These are phyloP conservation scores for Chironomus riparius DNA, from an alignment of 2,888 invertebrate species.

Conservation along the genomic window DNA sequence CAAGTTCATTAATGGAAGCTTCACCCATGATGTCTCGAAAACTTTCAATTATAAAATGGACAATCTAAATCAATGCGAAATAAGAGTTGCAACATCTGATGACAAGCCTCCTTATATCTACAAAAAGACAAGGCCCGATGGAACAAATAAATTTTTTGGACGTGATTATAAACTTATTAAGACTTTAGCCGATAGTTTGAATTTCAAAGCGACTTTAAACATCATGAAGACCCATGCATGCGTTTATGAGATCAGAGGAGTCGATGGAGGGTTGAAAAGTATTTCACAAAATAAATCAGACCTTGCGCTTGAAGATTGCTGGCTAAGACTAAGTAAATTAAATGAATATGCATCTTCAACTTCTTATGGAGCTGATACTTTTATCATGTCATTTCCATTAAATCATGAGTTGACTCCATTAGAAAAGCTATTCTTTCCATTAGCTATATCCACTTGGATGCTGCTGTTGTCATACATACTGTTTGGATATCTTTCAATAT, in stretches of 20 bases:
- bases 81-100: neutral
- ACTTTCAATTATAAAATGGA: neutral
- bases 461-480: neutral
- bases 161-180: neutral
- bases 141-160: neutral
- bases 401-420: neutral
- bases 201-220: neutral
- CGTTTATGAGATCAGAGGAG: no score
- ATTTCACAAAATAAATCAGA: neutral
- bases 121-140: neutral
- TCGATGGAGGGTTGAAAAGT: neutral
- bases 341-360: neutral
- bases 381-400: neutral
- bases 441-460: neutral
- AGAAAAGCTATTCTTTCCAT: neutral
- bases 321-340: neutral
- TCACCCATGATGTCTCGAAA: neutral
- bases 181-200: neutral
- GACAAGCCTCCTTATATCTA: neutral
- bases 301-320: neutral
- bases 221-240: no score
- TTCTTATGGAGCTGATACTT: neutral
- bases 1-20: neutral
- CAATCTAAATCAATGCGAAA: neutral
- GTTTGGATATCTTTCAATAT: neutral